Base-by-base conservation (phyloP, 2,113 vertebrate species). In the Chaetops frenatus region DNA sequence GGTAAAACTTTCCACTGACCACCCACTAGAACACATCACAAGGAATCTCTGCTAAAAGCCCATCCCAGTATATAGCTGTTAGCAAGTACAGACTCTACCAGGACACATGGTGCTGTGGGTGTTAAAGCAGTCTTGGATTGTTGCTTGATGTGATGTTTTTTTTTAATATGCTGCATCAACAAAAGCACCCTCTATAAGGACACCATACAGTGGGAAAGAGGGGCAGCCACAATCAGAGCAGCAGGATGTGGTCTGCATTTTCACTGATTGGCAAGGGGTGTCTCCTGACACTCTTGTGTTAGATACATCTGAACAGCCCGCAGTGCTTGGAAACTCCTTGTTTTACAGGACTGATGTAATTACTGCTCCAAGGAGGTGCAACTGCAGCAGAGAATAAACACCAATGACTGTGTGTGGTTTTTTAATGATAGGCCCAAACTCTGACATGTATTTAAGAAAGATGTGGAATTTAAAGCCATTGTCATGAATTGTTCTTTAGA, bases 21-120 rank as follows among this genome's bases (percentile, higher is more conserved):
- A 88, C 90, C 82, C 82, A 90, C 90, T 81, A 71, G 57, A 80
- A 70, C 76, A 86, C 58, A 27, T 96, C 74, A 85, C 53, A 58
- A 73, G 54, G 38, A 92, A 29, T 19, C 44, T 82, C 47, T 95
- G 79, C 87, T 90, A 60, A 88, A 95, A 94, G 81, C 79, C 91
- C 90, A 31, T 66, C 88, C 64, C 51, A 81, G 71, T 66, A 57
- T 71, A 78, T 18, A 91, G 86, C 50, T 0, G 6, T 91, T 94
- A 81, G 76, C 94, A 92, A 92, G 82, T 92, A 94, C 94, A 93
- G 71, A 56, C 76, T 95, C 92, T 88, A 88, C 54, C 56, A 89
- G 94, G 91, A 90, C 94, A 94, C 91, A 53, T 86, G 86, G 92
- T 90, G 48, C 79, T 94, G 96, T 95, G 95, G 94, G 94, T 96